Base-by-base conservation (phyloP, 2,888 invertebrate genomes). In the Stenurella melanura region DNA sequence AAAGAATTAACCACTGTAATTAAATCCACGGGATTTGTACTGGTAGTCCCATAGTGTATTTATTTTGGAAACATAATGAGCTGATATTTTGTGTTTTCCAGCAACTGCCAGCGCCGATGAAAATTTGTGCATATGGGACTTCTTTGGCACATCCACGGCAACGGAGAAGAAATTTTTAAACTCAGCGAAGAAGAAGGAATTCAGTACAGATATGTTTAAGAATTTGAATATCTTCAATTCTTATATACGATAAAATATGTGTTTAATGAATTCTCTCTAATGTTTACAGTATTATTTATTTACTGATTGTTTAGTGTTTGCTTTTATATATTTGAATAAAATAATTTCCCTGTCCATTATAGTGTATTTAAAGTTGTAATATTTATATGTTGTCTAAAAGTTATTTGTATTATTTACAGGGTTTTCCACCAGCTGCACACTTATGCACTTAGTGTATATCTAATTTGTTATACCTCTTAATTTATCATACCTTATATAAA, bases 71-170 rank as follows among this genome's bases (percentile, higher is more conserved):
- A n/a, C n/a, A n/a, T n/a, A 26, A 26, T 26, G 21, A 26, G 21
- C 1, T 4, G 21, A 4, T 26, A 26, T 26, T 26, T 26, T 42
- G n/a, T n/a, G n/a, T 18, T 86, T 85, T 81, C 79, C 88, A 75
- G 90, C 89, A 6, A 89, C 90, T 2, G 88, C 87, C 50, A 88
- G 89, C 15, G 84, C 88, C 12, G 90, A 90, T 76, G 90, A 90
- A 70, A 88, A 89, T 26, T 82, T 90, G 12, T 88, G 88, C 4
- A 85, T 90, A 68, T 90, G 90, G 90, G 87, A 89, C 76, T 90
- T 90, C 83, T 86, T 88, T 78, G 86, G 84, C 1, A 63, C 70
- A 15, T 60, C 79, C 12, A 66, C 74, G 11, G 56, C 61, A n/a
- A 17, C 58, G 34, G 75, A 76, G 21, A 78, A 73, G 19, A 77